A percentile compares a stretch with the other conserved stretches of the same genome.
Conservation (phyloP, 2,888 invertebrate species). For the Parascotia fuliginaria region DNA sequence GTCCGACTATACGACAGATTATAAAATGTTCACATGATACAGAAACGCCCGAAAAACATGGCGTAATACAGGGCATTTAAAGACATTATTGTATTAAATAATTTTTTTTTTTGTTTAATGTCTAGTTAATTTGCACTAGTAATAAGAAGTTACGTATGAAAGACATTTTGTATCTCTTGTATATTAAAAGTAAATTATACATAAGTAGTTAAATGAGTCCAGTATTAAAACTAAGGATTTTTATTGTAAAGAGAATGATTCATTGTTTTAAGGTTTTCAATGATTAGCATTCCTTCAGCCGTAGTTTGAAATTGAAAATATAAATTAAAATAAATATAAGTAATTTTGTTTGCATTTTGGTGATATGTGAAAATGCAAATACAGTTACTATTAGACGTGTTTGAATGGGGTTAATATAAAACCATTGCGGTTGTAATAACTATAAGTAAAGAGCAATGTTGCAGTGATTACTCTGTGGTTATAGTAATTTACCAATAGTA, state of each 20-base stretch:
- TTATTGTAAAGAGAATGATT: conserved; percentile 38
- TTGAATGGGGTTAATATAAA: no score
- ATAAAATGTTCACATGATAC: background rate
- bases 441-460: no score
- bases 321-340: no score
- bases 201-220: conserved; percentile 56
- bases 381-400: background rate
- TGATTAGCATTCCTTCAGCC: conserved; percentile 41
- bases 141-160: conserved; percentile 48
- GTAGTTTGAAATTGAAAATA: conserved; percentile 29
- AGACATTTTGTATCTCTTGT: conserved; percentile 60
- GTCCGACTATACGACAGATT: no score
- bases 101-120: background rate
- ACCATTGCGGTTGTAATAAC: no score
- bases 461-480: background rate
- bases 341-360: conserved; percentile 16
- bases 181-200: conserved; percentile 40
- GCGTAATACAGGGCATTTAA: background rate
- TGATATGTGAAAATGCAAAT: conserved; percentile 28
- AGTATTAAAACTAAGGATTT: conserved; percentile 57
- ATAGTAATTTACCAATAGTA: background rate
- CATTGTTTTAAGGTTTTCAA: conserved; percentile 26
- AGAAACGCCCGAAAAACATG: no score
- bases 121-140: conserved; percentile 33
- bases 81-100: background rate